Conservation (phyloP, 2,888 invertebrate species). For the Coecobrya sp. region DNA sequence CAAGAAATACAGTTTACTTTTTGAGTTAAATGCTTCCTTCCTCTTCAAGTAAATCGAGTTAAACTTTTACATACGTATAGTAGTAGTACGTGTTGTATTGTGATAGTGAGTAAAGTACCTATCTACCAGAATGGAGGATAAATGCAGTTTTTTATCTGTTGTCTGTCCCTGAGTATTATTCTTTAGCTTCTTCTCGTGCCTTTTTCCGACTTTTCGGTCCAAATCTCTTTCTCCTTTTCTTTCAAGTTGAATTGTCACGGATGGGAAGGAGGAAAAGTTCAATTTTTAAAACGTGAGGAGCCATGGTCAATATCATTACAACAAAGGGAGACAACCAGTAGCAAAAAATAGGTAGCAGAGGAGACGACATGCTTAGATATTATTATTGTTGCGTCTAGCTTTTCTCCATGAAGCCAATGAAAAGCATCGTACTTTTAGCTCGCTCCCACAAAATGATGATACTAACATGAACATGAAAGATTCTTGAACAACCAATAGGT, state of each 20-base stretch:
- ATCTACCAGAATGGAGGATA: neutral
- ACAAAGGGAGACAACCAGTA: neutral
- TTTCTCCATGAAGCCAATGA: neutral
- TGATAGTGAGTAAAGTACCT: neutral
- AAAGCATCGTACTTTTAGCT: neutral
- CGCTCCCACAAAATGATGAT: neutral
- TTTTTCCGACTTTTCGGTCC: neutral
- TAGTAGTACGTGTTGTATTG: neutral
- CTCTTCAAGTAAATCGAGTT: constrained; percentile 79
- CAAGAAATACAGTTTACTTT: constrained; percentile 70
- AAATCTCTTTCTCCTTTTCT: constrained; percentile 28
- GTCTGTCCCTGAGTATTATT: constrained; percentile 46
- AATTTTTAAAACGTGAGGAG: neutral
- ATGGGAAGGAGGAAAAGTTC: neutral
- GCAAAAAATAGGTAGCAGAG: neutral
- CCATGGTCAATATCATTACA: constrained; percentile 29
- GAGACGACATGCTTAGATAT: neutral
- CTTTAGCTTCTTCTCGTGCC: neutral
- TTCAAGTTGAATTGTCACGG: constrained; percentile 33
- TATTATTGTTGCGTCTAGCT: constrained; percentile 10
- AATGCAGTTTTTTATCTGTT: constrained; percentile 36
- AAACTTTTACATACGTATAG: constrained; percentile 44
- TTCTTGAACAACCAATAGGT: neutral
- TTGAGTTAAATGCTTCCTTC: constrained; percentile 78
- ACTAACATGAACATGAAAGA: neutral